Evolutionary conservation across 2,888 invertebrate species (phyloP).

Genomic region (Dromius quadrimaculatus): DNA sequence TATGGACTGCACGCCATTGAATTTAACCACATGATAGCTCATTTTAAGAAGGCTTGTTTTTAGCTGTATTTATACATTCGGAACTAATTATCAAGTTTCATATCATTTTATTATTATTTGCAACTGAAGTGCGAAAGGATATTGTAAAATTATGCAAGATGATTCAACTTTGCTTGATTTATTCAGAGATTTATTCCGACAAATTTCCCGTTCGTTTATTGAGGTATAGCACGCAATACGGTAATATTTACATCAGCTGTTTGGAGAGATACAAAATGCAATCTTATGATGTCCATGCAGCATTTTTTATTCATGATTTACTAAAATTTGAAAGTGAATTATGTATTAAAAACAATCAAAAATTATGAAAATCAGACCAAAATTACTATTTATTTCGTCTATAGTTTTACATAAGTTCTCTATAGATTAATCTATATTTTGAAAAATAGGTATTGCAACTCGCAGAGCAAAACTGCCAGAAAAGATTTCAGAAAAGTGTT

Average conservation of each 20-base stretch:
- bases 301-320: too few species aligned
- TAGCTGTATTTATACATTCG: neutral
- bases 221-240: slow-evolving; percentile 13
- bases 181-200: slow-evolving; percentile 20
- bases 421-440: too few species aligned
- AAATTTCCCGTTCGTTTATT: slow-evolving; percentile 27
- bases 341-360: too few species aligned
- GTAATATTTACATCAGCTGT: slow-evolving; percentile 14
- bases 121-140: neutral
- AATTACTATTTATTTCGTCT: too few species aligned
- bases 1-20: too few species aligned
- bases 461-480: too few species aligned
- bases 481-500: too few species aligned
- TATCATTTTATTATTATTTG: slow-evolving; percentile 11
- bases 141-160: slow-evolving; percentile 27
- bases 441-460: too few species aligned
- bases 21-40: neutral
- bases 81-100: neutral
- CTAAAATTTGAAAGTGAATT: too few species aligned
- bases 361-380: too few species aligned
- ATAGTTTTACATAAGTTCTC: too few species aligned
- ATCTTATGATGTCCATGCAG: neutral
- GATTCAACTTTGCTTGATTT: slow-evolving; percentile 12
- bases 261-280: slow-evolving; percentile 10
- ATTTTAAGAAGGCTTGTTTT: slow-evolving; percentile 19